A percentile compares a stretch with the other conserved stretches of the same genome.
Evolutionary conservation across 2,888 invertebrate species (phyloP).

Genomic region (Iselma pallidipennis): DNA sequence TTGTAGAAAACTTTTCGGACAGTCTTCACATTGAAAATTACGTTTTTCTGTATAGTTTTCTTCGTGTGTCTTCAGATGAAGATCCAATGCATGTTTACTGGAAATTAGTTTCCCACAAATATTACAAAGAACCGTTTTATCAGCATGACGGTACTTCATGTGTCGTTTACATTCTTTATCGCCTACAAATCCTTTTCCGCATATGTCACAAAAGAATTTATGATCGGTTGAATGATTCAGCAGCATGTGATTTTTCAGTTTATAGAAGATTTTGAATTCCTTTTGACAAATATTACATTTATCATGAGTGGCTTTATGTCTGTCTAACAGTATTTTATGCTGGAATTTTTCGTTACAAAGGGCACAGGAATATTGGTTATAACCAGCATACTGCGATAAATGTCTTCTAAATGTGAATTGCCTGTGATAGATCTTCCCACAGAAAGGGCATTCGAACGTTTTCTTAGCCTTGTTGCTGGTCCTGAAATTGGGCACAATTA

Average conservation of each 20-base stretch:
- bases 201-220: not conserved
- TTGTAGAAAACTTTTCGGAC: not conserved
- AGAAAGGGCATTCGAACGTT: too few relatives aligned
- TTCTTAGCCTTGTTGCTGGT: too few relatives aligned
- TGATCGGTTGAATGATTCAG: not conserved
- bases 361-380: too few relatives aligned
- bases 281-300: not conserved
- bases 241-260: too few relatives aligned
- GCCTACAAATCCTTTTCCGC: conserved; percentile 37
- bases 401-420: too few relatives aligned
- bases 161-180: conserved; percentile 38
- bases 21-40: conserved; percentile 3
- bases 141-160: not conserved
- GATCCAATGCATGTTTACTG: not conserved
- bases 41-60: not conserved
- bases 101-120: not conserved
- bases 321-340: too few relatives aligned
- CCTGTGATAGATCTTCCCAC: too few relatives aligned
- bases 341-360: too few relatives aligned
- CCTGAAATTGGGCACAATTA: too few relatives aligned
- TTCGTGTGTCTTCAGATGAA: not conserved
- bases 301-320: too few relatives aligned
- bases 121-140: not conserved
- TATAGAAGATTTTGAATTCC: not conserved
- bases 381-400: too few relatives aligned